Base-by-base conservation (phyloP, 2,888 invertebrate genomes). In the Saturnia pavonia region DNA sequence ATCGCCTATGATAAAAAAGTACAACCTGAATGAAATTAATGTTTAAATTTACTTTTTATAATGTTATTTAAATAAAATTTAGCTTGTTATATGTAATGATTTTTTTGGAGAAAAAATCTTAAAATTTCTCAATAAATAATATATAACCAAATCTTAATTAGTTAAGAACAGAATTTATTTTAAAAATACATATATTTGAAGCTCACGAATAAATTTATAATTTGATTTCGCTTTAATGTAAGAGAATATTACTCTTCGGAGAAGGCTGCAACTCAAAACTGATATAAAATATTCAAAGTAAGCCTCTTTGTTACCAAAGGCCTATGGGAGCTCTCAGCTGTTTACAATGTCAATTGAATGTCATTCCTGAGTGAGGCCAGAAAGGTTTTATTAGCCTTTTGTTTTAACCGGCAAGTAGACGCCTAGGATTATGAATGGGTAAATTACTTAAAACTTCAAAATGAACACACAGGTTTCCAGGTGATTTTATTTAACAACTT, bases 281-380 rank as follows among this genome's bases (percentile, higher is more conserved):
- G 75, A 68, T 74, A 76, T 79, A 73, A 80, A 80, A 78, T 76
- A 80, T 79, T 80, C 77, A 80, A 74, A 70, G 74, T 72, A 70
- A 72, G 71, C 76, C 71, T 75, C 77, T 80, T 79, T 76, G 77
- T 78, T 77, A 74, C 73, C 65, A 75, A 72, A 71, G 72, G 72
- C 74, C 74, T 66, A 51, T 69, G 45, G 66, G 72, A 67, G 67
- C 71, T 71, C 54, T 74, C 67, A 72, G 74, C 72, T 77, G 75
- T 78, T 77, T 77, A 75, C 74, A 70, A 73, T 75, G 72, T 77
- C 78, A 70, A 80, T 77, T 74, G 75, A 77, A 75, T 78, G 75
- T 75, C 76, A 74, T 76, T 69, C 70, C 70, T 70, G 73, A 74
- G 72, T 48, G 67, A 22, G 65, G 63, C 71, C 65, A 68, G 68